Base-by-base conservation (phyloP, 2,113 vertebrate genomes). In the Dipodomys stephensi region DNA sequence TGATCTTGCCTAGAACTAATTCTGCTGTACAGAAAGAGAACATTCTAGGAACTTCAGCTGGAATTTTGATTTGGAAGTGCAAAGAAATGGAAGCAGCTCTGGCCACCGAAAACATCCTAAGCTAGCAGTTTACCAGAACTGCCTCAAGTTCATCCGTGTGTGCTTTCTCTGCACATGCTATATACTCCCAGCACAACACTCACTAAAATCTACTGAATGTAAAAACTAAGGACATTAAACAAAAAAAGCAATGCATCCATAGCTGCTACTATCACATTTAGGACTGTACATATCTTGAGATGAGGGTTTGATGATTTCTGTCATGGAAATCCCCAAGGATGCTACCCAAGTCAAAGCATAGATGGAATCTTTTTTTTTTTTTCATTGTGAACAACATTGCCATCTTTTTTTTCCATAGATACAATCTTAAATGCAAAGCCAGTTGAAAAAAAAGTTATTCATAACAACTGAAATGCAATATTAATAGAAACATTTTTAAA, bases 401-500 rank as follows among this genome's bases (percentile, higher is more conserved):
- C 35, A 35, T 35, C 35, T 35, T 35, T 35, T 35, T 35, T 35
- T 35, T 35, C 35, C 22, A 22, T 0, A 73, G 4, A 12, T 57
- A 18, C 27, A 46, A 57, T 72, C 44, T 84, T 67, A 67, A 73
- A 79, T 20, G 18, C 18, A 88, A 79, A 84, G 57, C 60, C n/a
- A 79, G 28, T 6, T 67, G 67, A 79, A 76, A 79, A 76, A 72
- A 72, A 79, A 30, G 9, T 32, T 73, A 32, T 72, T 62, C 57
- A 53, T 25, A 88, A 78, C 12, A 73, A 88, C 84, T 60, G 27
- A 79, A 72, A 83, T 49, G 57, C 39, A 84, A 84, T 92, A 7
- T 32, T 60, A 73, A 79, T 25, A 49, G n/a, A 94, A 72, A 27
- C 71, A 79, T 32, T 65, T 87, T 72, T 79, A 67, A 83, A 92